Conservation (phyloP, 2,888 invertebrate species). For the Nomada flava region DNA sequence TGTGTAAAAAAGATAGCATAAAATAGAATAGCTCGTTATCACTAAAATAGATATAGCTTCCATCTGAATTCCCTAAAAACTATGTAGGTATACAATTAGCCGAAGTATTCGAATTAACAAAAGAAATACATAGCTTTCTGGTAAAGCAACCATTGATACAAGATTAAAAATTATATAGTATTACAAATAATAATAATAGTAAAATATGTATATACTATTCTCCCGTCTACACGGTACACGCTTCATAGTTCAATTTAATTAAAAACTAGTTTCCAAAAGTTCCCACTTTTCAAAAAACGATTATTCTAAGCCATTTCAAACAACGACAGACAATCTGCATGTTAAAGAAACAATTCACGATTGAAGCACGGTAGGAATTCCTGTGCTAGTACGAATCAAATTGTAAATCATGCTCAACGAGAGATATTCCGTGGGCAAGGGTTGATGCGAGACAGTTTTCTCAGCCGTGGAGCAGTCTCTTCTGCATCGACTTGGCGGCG, state of each 20-base stretch:
- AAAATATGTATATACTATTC: too few species aligned
- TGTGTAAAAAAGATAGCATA: not conserved
- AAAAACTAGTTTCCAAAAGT: not conserved
- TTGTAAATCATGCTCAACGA: not conserved
- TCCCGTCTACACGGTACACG: too few species aligned
- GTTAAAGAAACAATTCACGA: not conserved
- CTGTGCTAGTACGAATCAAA: not conserved
- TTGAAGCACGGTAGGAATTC: too few species aligned
- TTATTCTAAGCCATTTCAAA: too few species aligned
- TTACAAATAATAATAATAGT: too few species aligned
- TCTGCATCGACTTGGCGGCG: conserved; percentile 64
- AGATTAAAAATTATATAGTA: too few species aligned
- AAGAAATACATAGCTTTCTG: too few species aligned
- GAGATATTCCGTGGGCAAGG: not conserved
- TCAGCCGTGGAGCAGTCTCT: conserved; percentile 43
- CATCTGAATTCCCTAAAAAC: not conserved
- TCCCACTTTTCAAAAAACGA: not conserved
- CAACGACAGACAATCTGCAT: not conserved
- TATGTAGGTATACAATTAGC: too few species aligned
- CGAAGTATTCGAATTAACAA: too few species aligned
- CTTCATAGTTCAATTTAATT: too few species aligned
- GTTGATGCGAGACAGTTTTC: conserved; percentile 37
- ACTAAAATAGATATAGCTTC: not conserved
- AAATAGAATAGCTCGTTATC: conserved; percentile 1
- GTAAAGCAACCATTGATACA: too few species aligned